phyloP scores from a whole-genome alignment of 2,113 vertebrate genomes.

The Melierax canorus region DNA sequence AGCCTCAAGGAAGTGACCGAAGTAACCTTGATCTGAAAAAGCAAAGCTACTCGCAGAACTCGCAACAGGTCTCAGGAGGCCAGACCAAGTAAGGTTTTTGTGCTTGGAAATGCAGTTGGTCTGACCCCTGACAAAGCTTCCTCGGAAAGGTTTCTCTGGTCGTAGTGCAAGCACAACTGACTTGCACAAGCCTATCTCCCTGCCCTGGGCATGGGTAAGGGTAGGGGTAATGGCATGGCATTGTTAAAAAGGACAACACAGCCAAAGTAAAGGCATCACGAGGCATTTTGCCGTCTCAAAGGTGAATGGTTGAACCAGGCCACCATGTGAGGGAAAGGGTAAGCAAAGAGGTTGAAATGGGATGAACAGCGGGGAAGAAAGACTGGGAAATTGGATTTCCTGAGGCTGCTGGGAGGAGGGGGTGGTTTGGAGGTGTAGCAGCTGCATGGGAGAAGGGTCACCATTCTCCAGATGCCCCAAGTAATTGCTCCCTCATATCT shows the following conservation, averaged over 20 bases:
- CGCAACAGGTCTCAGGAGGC: accelerated
- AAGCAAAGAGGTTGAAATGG: neutral
- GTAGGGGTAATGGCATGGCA: neutral
- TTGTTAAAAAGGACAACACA: neutral
- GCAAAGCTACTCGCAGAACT: neutral
- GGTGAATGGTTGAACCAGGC: neutral
- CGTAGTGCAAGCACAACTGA: neutral
- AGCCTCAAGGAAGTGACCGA: neutral
- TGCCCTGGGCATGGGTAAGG: neutral
- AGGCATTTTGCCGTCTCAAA: neutral
- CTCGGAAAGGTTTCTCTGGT: neutral
- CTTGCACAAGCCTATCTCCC: neutral
- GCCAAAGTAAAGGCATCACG: neutral
- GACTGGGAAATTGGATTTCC: neutral
- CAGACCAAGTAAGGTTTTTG: neutral
- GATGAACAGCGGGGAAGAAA: neutral
- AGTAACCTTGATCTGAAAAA: neutral
- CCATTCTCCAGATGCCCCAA: neutral
- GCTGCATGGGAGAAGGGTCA: neutral
- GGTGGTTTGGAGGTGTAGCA: neutral
- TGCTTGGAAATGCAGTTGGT: neutral
- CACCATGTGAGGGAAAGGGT: neutral
- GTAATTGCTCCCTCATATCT: neutral
- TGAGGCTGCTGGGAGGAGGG: neutral
- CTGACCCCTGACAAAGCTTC: neutral